phyloP scores from a whole-genome alignment of 2,113 vertebrate species.

The Oxyura jamaicensis region DNA sequence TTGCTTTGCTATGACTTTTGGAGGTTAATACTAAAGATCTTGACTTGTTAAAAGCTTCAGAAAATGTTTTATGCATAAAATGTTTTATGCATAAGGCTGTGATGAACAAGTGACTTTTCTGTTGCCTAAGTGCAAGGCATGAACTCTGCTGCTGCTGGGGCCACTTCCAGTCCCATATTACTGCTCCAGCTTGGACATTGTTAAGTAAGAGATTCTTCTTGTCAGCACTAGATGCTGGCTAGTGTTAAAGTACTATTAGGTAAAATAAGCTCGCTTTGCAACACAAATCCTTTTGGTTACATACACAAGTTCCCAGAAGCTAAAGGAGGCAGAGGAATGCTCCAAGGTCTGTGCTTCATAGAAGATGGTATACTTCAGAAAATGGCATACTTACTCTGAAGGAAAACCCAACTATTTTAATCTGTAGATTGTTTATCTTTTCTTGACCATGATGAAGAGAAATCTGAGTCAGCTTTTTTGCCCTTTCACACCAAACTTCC shows the following conservation, averaged over 20 bases:
- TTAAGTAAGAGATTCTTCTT: neutral
- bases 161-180: neutral
- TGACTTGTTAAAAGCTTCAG: neutral
- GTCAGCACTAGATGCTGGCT: neutral
- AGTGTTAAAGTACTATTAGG: neutral
- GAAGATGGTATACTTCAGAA: neutral
- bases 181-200: neutral
- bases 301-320: accelerated
- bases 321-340: neutral
- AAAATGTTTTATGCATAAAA: neutral
- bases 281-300: neutral
- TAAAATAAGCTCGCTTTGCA: neutral
- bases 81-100: neutral
- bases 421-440: neutral
- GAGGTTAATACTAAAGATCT: neutral
- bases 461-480: neutral
- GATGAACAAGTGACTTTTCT: neutral
- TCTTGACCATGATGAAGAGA: neutral
- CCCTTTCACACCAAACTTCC: neutral
- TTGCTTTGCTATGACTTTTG: neutral
- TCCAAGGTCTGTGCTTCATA: neutral
- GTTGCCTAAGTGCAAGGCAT: neutral
- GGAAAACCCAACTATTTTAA: neutral
- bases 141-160: neutral
- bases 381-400: neutral